Evolutionary conservation across 2,797 vertebrate species (phyloP).

Genomic region (Merluccius polli): DNA sequence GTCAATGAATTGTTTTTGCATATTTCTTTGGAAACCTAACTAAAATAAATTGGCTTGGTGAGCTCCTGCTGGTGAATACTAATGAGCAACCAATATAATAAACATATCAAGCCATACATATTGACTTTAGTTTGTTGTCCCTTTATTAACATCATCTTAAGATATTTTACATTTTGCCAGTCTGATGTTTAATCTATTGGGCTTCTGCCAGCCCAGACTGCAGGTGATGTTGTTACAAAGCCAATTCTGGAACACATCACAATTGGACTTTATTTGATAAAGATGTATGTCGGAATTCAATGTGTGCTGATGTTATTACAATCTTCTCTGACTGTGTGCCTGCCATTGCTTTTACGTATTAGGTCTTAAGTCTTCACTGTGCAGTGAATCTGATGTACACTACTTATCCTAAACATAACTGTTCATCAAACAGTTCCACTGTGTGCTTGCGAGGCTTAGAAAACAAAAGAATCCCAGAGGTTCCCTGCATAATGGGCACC

Average conservation of each 20-base stretch:
- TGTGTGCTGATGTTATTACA: background rate
- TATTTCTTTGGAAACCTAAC: background rate
- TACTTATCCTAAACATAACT: background rate
- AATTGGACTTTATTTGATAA: background rate
- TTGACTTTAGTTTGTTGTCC: background rate
- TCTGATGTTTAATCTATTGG: background rate
- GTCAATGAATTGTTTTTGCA: slow-evolving; percentile 4
- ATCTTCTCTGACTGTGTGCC: no score
- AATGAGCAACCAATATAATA: background rate
- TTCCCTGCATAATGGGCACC: no score
- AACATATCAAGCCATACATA: background rate
- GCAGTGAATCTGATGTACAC: no score
- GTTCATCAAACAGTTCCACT: no score
- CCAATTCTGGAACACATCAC: background rate
- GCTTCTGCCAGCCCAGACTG: no score
- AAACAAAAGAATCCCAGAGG: no score
- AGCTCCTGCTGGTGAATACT: background rate
- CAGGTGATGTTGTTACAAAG: background rate
- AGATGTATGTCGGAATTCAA: background rate
- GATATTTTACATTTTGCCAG: background rate
- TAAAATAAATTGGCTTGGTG: background rate
- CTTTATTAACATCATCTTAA: background rate
- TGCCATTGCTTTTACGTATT: no score
- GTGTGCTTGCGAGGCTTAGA: no score
- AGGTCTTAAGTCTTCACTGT: no score